phyloP scores from a whole-genome alignment of 2,113 vertebrate species.

The Leuciscus idus region DNA sequence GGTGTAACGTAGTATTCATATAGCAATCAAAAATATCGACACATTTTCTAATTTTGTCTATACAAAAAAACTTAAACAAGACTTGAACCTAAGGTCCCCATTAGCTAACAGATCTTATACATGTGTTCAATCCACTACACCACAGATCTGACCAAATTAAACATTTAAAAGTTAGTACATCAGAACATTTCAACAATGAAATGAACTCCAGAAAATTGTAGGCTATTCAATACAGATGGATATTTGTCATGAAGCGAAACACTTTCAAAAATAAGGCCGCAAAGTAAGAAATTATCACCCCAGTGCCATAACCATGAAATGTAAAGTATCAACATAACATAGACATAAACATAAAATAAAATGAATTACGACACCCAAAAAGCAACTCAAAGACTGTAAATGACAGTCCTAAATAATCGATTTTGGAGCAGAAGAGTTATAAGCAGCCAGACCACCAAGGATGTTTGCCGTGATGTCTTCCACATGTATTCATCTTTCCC shows the following conservation, averaged over 20 bases:
- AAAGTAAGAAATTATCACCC: neutral
- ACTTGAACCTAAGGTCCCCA: neutral
- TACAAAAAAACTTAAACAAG: too few relatives aligned
- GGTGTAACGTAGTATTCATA: neutral
- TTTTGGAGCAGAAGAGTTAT: slow-evolving; percentile 31
- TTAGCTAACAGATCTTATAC: neutral
- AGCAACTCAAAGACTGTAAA: slow-evolving; percentile 1
- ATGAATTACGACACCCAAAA: slow-evolving; percentile 6
- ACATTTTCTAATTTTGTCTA: neutral
- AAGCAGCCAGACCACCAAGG: slow-evolving; percentile 43
- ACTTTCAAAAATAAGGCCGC: neutral
- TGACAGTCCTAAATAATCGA: neutral
- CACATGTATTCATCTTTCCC: slow-evolving; percentile 38
- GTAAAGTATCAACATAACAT: neutral
- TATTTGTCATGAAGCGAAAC: neutral
- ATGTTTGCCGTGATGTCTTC: slow-evolving; percentile 44
- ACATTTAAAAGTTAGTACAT: neutral
- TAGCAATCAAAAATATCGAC: too few relatives aligned
- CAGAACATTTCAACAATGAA: neutral
- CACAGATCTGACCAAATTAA: neutral
- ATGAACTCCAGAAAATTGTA: neutral
- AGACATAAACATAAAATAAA: slow-evolving; percentile 10
- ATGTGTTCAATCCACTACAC: neutral
- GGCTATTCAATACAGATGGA: neutral
- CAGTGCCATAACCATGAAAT: neutral